These are phyloP conservation scores for Pseudolaguvia tuberculata DNA, from an alignment of 2,113 vertebrate genomes.

Conservation along the genomic window DNA sequence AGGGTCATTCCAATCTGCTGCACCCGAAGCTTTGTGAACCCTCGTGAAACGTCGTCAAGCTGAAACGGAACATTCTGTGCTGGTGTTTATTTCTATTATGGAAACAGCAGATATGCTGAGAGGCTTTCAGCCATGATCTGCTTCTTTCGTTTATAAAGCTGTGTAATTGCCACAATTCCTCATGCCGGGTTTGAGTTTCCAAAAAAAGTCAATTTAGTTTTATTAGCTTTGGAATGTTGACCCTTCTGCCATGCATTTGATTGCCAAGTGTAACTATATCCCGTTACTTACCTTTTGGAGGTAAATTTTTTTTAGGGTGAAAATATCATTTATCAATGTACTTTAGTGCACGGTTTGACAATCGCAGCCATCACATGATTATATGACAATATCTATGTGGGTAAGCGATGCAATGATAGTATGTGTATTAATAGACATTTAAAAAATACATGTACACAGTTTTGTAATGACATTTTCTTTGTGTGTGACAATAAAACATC, in stretches of 20 bases:
- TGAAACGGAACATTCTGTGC: constrained; percentile 7
- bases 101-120: constrained; percentile 10
- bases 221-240: constrained; percentile 44
- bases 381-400: too few species aligned
- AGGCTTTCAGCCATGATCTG: constrained; percentile 21
- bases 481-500: too few species aligned
- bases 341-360: too few species aligned
- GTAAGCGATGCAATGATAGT: too few species aligned
- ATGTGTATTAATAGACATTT: too few species aligned
- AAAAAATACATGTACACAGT: too few species aligned
- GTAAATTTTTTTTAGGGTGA: too few species aligned
- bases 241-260: constrained; percentile 39
- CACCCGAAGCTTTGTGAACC: neutral
- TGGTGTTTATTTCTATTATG: neutral
- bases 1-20: neutral
- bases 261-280: constrained; percentile 36
- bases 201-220: constrained; percentile 55
- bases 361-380: too few species aligned
- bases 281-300: too few species aligned
- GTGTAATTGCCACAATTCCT: constrained; percentile 54
- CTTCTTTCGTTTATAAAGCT: constrained; percentile 27
- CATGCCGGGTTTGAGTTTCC: constrained; percentile 52
- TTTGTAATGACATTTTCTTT: too few species aligned
- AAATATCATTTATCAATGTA: too few species aligned
- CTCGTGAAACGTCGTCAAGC: neutral